phyloP scores from a whole-genome alignment of 2,888 invertebrate genomes.

The Rotaria magnacalcarata region DNA sequence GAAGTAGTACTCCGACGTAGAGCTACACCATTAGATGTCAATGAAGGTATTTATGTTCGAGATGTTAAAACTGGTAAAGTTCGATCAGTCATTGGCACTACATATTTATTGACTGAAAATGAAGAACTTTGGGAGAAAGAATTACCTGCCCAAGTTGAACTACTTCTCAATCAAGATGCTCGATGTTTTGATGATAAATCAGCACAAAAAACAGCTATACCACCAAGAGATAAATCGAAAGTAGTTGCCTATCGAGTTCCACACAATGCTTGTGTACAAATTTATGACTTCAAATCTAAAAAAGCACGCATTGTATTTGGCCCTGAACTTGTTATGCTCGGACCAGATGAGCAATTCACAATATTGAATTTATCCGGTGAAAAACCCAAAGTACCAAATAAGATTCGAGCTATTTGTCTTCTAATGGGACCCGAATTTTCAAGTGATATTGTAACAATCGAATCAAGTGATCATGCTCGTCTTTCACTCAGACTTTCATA shows the following conservation, averaged over 20 bases:
- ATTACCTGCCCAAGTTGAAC: constrained; percentile 49
- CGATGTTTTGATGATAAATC: constrained; percentile 51
- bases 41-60: constrained; percentile 62
- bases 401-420: constrained; percentile 61
- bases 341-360: constrained; percentile 63
- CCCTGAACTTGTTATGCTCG: constrained; percentile 59
- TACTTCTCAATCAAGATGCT: neutral
- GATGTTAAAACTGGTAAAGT: constrained; percentile 58
- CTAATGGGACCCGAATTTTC: constrained; percentile 63
- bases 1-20: constrained; percentile 59
- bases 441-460: constrained; percentile 62
- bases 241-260: constrained; percentile 61
- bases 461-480: constrained; percentile 62
- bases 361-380: constrained; percentile 61
- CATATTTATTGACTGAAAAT: constrained; percentile 62
- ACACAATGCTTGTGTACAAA: constrained; percentile 62
- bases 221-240: constrained; percentile 49
- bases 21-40: constrained; percentile 62
- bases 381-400: constrained; percentile 61
- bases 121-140: constrained; percentile 59
- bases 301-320: constrained; percentile 62
- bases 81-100: constrained; percentile 59
- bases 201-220: neutral
- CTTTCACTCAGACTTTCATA: constrained; percentile 62
- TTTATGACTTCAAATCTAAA: constrained; percentile 63